These are phyloP conservation scores for Platycheirus rosarum DNA, from an alignment of 2,888 invertebrate genomes.

Conservation along the genomic window DNA sequence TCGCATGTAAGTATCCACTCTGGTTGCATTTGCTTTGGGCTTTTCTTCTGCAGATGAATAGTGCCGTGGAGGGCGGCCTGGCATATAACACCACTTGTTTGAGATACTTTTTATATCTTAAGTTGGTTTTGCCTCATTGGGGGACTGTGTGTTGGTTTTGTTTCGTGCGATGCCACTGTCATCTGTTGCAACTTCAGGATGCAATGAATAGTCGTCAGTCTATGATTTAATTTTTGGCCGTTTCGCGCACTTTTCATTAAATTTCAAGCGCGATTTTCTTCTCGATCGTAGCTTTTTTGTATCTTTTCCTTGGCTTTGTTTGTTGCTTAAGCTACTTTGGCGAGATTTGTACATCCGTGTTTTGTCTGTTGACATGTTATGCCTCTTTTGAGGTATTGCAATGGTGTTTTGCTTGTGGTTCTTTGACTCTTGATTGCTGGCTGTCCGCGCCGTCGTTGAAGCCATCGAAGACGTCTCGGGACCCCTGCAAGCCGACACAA, in stretches of 20 bases:
- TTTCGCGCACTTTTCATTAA: slow-evolving; percentile 61
- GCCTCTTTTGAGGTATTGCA: slow-evolving; percentile 56
- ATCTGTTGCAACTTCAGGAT: slow-evolving; percentile 64
- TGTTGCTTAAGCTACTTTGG: slow-evolving; percentile 62
- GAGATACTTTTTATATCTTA: slow-evolving; percentile 68
- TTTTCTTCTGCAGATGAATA: slow-evolving; percentile 24
- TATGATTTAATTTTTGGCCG: slow-evolving; percentile 71
- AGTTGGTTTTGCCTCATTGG: slow-evolving; percentile 64
- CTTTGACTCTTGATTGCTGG: slow-evolving; percentile 66
- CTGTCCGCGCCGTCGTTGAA: slow-evolving; percentile 33
- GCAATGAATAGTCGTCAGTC: slow-evolving; percentile 41
- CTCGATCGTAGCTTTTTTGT: slow-evolving; percentile 26
- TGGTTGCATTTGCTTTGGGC: slow-evolving; percentile 29
- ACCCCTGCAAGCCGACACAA: slow-evolving; percentile 29
- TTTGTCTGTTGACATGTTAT: slow-evolving; percentile 68
- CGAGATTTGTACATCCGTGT: slow-evolving; percentile 70
- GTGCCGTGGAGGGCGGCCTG: slow-evolving; percentile 51
- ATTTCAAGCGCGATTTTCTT: slow-evolving; percentile 57
- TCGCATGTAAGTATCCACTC: slow-evolving; percentile 54
- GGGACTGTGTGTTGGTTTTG: slow-evolving; percentile 54
- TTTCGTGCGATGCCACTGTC: slow-evolving; percentile 37
- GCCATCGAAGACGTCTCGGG: slow-evolving; percentile 34
- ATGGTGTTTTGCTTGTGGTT: slow-evolving; percentile 52
- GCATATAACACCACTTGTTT: slow-evolving; percentile 71
- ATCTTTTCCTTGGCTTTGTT: slow-evolving; percentile 49